A percentile compares a stretch with the other conserved stretches of the same genome.
Conservation (phyloP, 23 tunicate genomes). For the Aplidium turbinatum region DNA sequence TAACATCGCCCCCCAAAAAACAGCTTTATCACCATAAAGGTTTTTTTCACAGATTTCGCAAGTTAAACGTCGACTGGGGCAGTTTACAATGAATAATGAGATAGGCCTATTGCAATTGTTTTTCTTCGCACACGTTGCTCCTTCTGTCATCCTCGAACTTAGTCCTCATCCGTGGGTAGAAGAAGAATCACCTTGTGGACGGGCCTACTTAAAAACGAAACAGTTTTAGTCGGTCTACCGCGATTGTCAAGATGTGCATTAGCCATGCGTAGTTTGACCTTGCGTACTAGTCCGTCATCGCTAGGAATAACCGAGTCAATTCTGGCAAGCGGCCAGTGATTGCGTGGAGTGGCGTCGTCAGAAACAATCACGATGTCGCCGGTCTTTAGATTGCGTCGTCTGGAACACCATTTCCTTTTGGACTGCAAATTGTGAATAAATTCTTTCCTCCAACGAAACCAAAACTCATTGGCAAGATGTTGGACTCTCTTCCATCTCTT, state of each 20-base stretch:
- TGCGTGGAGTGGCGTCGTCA: conserved; percentile 2
- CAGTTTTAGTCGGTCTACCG: background rate
- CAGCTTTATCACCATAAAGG: too few relatives aligned
- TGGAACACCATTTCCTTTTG: background rate
- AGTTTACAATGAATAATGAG: too few relatives aligned
- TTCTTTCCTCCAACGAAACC: conserved; percentile 31
- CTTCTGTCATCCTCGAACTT: too few relatives aligned
- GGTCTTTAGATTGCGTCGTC: background rate
- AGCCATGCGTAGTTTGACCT: background rate
- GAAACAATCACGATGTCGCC: conserved; percentile 17
- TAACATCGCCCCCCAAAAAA: too few relatives aligned
- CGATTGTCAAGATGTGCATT: background rate
- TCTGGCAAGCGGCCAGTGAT: conserved; percentile 16
- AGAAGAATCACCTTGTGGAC: conserved; percentile 30
- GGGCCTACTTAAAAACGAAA: conserved; percentile 1
- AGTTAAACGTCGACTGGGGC: too few relatives aligned
- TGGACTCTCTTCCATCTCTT: conserved; percentile 25
- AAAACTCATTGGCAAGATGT: conserved; percentile 25
- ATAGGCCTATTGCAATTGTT: too few relatives aligned
- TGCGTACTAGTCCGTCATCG: conserved; percentile 22
- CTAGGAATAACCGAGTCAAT: background rate
- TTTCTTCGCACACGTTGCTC: too few relatives aligned
- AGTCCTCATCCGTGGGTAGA: too few relatives aligned
- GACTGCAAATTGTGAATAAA: conserved; percentile 6
- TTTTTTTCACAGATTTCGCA: too few relatives aligned